These are phyloP conservation scores for Glyptemys insculpta DNA, from an alignment of 2,797 vertebrate species.

Conservation along the genomic window DNA sequence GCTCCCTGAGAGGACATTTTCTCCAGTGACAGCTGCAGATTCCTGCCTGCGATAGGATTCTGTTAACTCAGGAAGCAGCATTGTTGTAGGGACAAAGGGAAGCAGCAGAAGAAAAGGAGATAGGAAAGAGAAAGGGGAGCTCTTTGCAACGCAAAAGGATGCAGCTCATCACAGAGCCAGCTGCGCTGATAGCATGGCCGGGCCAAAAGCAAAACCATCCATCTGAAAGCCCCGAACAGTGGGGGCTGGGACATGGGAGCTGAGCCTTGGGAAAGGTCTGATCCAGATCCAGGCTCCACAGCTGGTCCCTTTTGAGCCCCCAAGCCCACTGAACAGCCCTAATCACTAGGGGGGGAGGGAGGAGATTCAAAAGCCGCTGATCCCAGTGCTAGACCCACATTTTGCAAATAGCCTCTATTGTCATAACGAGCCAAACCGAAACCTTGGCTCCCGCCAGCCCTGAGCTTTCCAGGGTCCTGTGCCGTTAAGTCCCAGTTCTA, in stretches of 20 bases:
- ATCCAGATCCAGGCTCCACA: not conserved
- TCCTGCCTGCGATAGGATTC: not conserved
- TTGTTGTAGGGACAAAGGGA: not conserved
- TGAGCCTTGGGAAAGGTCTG: not conserved
- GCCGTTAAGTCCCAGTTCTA: no score
- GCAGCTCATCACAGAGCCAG: not conserved
- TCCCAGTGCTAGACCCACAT: no score
- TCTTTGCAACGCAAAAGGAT: not conserved
- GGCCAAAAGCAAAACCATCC: not conserved
- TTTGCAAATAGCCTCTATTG: no score
- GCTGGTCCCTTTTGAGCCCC: not conserved
- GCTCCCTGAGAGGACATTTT: not conserved
- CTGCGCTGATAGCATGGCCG: not conserved
- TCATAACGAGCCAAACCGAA: no score
- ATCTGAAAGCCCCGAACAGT: no score
- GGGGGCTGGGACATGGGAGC: not conserved
- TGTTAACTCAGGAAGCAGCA: not conserved
- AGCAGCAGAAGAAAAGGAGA: not conserved
- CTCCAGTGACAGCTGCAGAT: not conserved
- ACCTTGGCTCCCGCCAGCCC: no score
- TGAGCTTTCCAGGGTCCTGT: no score
- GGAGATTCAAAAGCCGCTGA: no score
- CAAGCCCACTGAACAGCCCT: not conserved
- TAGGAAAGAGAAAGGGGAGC: not conserved
- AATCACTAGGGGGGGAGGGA: not conserved